A percentile compares a stretch with the other conserved stretches of the same genome.
These are phyloP conservation scores for Dendrolimus pini DNA, from an alignment of 2,888 invertebrate species.

Conservation along the genomic window DNA sequence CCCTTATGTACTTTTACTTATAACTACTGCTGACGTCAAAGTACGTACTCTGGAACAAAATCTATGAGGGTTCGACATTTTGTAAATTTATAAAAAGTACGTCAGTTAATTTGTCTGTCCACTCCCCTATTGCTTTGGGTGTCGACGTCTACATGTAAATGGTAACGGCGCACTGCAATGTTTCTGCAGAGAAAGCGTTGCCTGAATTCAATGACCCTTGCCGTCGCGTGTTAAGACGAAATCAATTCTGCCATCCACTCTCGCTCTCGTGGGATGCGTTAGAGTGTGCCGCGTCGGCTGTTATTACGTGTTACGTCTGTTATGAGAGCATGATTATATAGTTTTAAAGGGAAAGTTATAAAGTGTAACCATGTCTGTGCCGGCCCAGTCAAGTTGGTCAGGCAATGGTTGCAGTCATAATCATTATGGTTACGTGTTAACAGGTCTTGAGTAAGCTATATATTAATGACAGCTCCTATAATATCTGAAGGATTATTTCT, in stretches of 20 bases:
- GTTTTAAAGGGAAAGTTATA: slow-evolving; percentile 61
- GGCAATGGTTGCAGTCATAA: neutral
- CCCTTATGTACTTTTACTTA: no score
- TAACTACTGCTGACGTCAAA: no score
- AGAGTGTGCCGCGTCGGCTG: slow-evolving; percentile 20
- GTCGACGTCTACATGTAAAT: no score
- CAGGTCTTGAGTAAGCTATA: no score
- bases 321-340: slow-evolving; percentile 45
- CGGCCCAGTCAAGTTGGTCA: neutral
- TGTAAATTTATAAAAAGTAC: no score
- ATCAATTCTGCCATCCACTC: slow-evolving; percentile 60
- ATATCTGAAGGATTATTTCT: no score
- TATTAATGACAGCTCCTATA: no score
- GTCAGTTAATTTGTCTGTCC: no score
- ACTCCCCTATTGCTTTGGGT: no score
- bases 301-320: slow-evolving; percentile 52
- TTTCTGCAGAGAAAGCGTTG: slow-evolving; percentile 45
- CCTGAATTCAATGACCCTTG: slow-evolving; percentile 48
- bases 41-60: no score
- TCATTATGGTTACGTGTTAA: neutral
- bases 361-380: slow-evolving; percentile 10
- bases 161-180: neutral
- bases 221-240: slow-evolving; percentile 61
- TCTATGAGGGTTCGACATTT: no score
- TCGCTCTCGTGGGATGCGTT: slow-evolving; percentile 51